Conservation (phyloP, 2,888 invertebrate genomes). For the Octodonta nipae region DNA sequence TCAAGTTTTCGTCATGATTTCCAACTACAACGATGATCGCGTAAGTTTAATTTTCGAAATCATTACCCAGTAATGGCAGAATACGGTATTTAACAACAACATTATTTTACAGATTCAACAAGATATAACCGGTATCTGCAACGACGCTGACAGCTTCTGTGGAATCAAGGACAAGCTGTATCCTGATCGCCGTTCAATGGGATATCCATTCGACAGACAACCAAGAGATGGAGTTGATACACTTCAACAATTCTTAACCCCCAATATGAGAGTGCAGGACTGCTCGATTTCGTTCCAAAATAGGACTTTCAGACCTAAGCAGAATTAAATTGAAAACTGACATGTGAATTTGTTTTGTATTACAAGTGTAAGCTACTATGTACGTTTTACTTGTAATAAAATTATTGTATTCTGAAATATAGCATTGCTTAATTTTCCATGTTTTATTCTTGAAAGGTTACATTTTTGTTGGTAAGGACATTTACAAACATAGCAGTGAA, state of each 20-base stretch:
- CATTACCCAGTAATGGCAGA: no score
- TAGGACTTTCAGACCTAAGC: slow-evolving; percentile 27
- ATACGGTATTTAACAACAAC: no score
- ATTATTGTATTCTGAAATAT: no score
- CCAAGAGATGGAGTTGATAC: slow-evolving; percentile 43
- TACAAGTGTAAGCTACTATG: no score
- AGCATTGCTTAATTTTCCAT: no score
- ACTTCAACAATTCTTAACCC: slow-evolving; percentile 52
- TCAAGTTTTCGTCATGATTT: slow-evolving; percentile 65
- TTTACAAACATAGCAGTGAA: no score
- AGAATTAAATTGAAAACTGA: no score
- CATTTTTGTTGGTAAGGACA: no score
- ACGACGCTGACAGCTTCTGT: slow-evolving; percentile 66
- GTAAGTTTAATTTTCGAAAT: no score
- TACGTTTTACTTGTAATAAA: no score
- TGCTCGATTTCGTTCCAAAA: slow-evolving; percentile 49
- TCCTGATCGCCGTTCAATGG: slow-evolving; percentile 73
- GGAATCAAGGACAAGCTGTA: slow-evolving; percentile 63
- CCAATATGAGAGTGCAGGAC: slow-evolving; percentile 57
- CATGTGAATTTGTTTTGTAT: no score
- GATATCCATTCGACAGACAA: slow-evolving; percentile 64
- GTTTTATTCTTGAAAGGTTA: no score
- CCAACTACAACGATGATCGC: slow-evolving; percentile 55
- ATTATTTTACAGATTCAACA: slow-evolving; percentile 44
- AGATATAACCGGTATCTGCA: slow-evolving; percentile 44